Evolutionary conservation across 2,797 vertebrate genomes (phyloP), one percentile per base, ranked within the genome.

Genomic region (Scomberomorus guttatus): DNA sequence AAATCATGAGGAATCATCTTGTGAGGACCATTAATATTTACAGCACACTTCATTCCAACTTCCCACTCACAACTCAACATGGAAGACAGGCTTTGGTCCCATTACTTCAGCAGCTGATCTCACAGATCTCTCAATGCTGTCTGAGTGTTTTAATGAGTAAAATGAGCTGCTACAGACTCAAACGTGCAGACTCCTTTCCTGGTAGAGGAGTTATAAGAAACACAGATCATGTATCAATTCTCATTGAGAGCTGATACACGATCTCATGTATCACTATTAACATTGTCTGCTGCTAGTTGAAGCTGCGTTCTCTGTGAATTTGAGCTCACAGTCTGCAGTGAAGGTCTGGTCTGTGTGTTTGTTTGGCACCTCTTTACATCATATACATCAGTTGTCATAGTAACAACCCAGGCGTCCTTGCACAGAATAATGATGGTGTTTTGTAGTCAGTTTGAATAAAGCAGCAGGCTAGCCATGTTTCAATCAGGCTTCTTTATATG

Each of bases 231-330:
- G 70, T 88, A 59, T 90, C 86, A 51, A 5, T 58, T 52, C 59
- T 78, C 55, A 57, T 79, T 84, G 77, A 79, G 66, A 57, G 66
- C 78, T 3, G 82, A 82, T 37, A 89, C 77, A 24, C 0, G 57
- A 88, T 85, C 87, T 77, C 77, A 80, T 77, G 81, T 70, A 71
- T 85, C 83, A 82, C 63, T 87, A 75, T 83, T 86, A 87, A 64
- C 46, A 4, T 63, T 7, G 25, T n/a, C 66, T 44, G 70, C 73
- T 61, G 75, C 66, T 79, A 29, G 72, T 22, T 58, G 14, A 64
- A 70, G 74, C 74, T 27, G 25, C 4, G 56, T 13, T 71, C 76
- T 79, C 25, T 18, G 60, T 75, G 56, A 55, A 22, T 54, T 32
- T 27, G 34, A 20, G 12, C 64, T 61, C 24, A 2, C 50, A 12